A percentile compares a stretch with the other conserved stretches of the same genome.
phyloP scores from a whole-genome alignment of 30 jellyfish, hydroid and myxozoan genomes.

The Aurelia sp. region DNA sequence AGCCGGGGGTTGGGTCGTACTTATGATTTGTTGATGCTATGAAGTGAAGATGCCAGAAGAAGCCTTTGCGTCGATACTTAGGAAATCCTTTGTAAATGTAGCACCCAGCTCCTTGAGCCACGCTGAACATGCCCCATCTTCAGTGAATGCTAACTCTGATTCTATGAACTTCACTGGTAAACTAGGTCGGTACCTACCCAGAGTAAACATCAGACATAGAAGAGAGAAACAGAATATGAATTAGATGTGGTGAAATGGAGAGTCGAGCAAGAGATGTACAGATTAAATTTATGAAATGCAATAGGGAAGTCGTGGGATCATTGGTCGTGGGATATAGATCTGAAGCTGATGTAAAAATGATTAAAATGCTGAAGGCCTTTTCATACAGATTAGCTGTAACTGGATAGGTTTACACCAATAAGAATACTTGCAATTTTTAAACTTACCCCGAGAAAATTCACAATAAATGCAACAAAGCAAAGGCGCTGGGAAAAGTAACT shows the following conservation, averaged over 20 bases:
- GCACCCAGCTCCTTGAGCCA: slow-evolving; percentile 96
- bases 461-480: too few relatives aligned
- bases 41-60: slow-evolving; percentile 64
- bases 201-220: slow-evolving; percentile 66
- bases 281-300: too few relatives aligned
- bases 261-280: not conserved
- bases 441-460: too few relatives aligned
- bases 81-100: slow-evolving; percentile 75
- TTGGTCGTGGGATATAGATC: too few relatives aligned
- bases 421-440: too few relatives aligned
- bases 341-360: too few relatives aligned
- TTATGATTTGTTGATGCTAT: slow-evolving; percentile 40
- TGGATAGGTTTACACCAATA: too few relatives aligned
- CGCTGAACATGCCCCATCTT: slow-evolving; percentile 77
- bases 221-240: slow-evolving; percentile 52
- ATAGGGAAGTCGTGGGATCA: too few relatives aligned
- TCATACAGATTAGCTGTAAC: too few relatives aligned
- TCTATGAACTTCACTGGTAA: slow-evolving; percentile 85
- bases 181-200: slow-evolving; percentile 99
- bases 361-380: too few relatives aligned
- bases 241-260: slow-evolving; percentile 35
- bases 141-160: slow-evolving; percentile 91
- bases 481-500: too few relatives aligned
- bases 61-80: slow-evolving; percentile 95
- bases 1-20: slow-evolving; percentile 36